These are phyloP conservation scores for Gortyna flavago DNA, from an alignment of 2,888 invertebrate species.

Conservation along the genomic window DNA sequence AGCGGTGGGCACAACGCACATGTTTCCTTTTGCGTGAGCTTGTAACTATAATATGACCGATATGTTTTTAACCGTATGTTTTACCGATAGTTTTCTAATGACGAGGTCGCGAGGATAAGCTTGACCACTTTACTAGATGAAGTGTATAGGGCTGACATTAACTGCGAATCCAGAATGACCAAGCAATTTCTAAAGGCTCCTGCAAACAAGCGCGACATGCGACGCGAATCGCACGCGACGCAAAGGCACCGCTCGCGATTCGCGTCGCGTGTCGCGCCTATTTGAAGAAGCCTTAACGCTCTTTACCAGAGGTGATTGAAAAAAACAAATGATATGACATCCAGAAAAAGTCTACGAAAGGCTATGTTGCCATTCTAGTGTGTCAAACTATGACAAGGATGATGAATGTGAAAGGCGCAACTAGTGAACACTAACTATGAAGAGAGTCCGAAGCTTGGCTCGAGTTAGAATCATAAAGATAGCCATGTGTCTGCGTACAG, in stretches of 20 bases:
- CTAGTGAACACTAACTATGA: conserved; percentile 14
- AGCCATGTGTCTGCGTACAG: conserved; percentile 22
- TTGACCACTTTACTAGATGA: background rate
- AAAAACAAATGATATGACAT: background rate
- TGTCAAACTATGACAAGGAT: background rate
- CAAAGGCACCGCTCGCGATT: too few relatives aligned
- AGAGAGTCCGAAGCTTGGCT: conserved; percentile 40
- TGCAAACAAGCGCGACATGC: too few relatives aligned
- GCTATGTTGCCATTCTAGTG: background rate
- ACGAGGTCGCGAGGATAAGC: background rate
- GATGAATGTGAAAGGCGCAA: conserved; percentile 1
- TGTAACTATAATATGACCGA: background rate
- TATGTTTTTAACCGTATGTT: background rate
- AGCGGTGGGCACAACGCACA: background rate
- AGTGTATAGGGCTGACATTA: background rate
- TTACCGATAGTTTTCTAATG: background rate
- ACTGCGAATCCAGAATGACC: background rate
- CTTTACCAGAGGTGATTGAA: background rate
- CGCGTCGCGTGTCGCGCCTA: too few relatives aligned
- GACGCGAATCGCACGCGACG: too few relatives aligned
- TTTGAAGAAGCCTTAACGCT: too few relatives aligned
- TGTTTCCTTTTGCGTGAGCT: background rate
- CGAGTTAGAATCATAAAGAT: conserved; percentile 39
- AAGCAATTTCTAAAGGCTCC: background rate
- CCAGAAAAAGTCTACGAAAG: too few relatives aligned